Conservation (phyloP, 2,113 vertebrate genomes). For the Grammomys surdaster region DNA sequence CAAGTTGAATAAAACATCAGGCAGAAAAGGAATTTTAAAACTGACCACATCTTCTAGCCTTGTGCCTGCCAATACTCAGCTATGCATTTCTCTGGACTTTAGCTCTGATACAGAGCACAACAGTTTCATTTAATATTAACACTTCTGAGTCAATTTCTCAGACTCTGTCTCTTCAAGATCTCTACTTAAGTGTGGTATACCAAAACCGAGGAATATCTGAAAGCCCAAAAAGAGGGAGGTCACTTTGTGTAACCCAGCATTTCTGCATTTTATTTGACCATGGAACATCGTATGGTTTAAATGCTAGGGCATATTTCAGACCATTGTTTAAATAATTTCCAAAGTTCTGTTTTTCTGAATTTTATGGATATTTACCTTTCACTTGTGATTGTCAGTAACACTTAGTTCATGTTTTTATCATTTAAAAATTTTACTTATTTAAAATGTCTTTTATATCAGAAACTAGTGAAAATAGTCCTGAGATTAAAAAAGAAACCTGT, state of each 20-base stretch:
- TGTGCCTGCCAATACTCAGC: not conserved
- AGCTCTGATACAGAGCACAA: slow-evolving; percentile 38
- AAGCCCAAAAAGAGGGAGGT: not conserved
- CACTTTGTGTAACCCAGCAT: not conserved
- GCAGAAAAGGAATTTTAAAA: not conserved
- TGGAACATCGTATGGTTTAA: not conserved
- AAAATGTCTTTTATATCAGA: not conserved
- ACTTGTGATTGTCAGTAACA: not conserved
- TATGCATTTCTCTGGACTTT: slow-evolving; percentile 16
- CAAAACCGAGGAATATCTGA: slow-evolving; percentile 27
- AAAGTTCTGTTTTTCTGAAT: slow-evolving; percentile 22
- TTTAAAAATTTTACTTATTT: not conserved
- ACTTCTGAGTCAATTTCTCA: not conserved
- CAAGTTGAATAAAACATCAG: slow-evolving; percentile 3
- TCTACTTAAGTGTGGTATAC: not conserved
- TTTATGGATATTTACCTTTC: not conserved
- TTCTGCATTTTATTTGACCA: not conserved
- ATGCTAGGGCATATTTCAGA: not conserved
- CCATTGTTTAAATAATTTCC: not conserved
- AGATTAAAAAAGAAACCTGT: not conserved
- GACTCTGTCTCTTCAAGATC: not conserved
- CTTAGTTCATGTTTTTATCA: slow-evolving; percentile 22
- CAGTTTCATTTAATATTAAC: not conserved
- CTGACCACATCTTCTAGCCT: not conserved
- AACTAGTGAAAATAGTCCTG: slow-evolving; percentile 14